Base-by-base conservation (phyloP, 2,888 invertebrate genomes). In the Netelia fuscicornis region DNA sequence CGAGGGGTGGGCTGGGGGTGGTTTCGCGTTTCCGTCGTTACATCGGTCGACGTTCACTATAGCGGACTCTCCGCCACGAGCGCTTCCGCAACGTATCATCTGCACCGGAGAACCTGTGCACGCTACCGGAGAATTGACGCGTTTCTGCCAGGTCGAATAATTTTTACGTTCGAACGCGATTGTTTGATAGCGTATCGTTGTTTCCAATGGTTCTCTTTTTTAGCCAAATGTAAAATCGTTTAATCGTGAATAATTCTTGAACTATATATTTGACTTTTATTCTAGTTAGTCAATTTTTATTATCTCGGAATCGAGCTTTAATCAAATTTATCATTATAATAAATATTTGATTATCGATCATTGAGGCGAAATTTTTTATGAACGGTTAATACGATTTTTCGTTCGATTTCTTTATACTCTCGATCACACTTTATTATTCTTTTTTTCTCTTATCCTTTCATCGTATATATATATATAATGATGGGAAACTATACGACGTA, bases 71-170 rank as follows among this genome's bases (percentile, higher is more conserved):
- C 81, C 30, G 68, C 42, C 78, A 64, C 48, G 81, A 17, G 13
- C 48, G 64, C 64, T 85, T 85, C 84, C 84, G 84, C 30, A 70
- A 82, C 78, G 58, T 62, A 85, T 85, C 77, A 85, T 78, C 52
- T 74, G 74, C 78, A 75, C 74, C 65, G 75, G 68, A 75, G 58
- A 17, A 67, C 65, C 60, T 78, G 68, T 78, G 52, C 72, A 20
- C 42, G 30, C 37, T 62, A 1, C 11, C 62, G 13, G 54, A 52
- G 37, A 70, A 79, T 79, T 70, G 60, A 70, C 60, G 68, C 68
- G 48, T 20, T 60, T 52, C 65, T 13, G 17, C 30, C 20, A 11
- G 74, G n/a, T 68, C 71, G 37, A 42, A 37, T 10, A n/a, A 52
- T 10, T 44, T n/a, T 20, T 37, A 30, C 44, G 5, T 25, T 42